Percentiles rank a stretch among this genome's conserved stretches.
Conservation (phyloP, 2,113 vertebrate species). For the Rhea pennata region DNA sequence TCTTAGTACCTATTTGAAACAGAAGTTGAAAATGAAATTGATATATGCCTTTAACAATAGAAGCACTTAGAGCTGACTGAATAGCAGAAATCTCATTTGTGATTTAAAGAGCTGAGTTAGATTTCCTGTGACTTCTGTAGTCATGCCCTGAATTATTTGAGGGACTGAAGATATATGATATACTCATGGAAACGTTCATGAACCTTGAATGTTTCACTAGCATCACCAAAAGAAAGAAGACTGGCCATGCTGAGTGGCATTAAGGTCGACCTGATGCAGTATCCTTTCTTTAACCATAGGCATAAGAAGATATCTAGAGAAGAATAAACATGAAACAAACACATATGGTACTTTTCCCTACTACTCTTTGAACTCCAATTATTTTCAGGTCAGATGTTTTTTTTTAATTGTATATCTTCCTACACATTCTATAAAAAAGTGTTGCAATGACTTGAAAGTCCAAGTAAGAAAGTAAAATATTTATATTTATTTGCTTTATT, state of each 20-base stretch:
- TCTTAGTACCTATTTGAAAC: neutral
- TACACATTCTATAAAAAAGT: neutral
- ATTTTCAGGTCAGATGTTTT: neutral
- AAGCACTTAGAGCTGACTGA: constrained; percentile 9
- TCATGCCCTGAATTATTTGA: constrained; percentile 2
- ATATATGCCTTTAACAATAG: constrained; percentile 18
- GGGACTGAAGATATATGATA: neutral
- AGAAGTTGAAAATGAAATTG: constrained; percentile 44
- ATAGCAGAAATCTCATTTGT: constrained; percentile 27
- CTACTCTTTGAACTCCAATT: neutral
- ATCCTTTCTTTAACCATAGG: neutral
- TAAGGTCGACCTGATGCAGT: neutral
- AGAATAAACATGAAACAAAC: neutral
- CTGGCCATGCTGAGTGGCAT: neutral
- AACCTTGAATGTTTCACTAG: neutral
- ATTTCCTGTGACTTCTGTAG: constrained; percentile 6
- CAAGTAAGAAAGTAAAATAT: neutral
- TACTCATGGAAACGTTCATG: neutral
- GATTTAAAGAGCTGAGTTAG: constrained; percentile 14
- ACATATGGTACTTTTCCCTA: neutral
- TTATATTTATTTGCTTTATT: neutral
- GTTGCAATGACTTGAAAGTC: neutral
- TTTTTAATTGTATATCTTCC: neutral
- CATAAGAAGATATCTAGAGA: neutral
- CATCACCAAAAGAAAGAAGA: neutral